Base-by-base conservation (phyloP, 2,888 invertebrate species). In the Globia sparganii region DNA sequence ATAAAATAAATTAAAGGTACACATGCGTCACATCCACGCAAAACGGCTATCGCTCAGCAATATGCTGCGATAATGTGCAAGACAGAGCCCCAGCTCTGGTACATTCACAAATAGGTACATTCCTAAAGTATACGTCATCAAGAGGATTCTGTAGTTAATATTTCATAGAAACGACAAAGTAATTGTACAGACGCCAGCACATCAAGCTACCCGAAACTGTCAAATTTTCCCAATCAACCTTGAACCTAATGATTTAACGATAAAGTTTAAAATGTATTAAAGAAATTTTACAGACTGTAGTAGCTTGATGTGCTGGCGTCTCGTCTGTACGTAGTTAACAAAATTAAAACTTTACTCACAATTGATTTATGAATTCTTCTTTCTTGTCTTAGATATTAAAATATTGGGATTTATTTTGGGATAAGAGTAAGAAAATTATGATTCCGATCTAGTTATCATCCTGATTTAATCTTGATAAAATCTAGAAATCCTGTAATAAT, bases 291-390 rank as follows among this genome's bases (percentile, higher is more conserved):
- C n/a, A n/a, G n/a, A n/a, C n/a, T n/a, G n/a, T n/a, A n/a, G n/a
- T n/a, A n/a, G n/a, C n/a, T n/a, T n/a, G n/a, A n/a, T n/a, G n/a
- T n/a, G n/a, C n/a, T n/a, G n/a, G n/a, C n/a, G n/a, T n/a, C n/a
- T n/a, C n/a, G n/a, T n/a, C n/a, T n/a, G n/a, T 43, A 64, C 21
- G 0, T 77, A 43, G 59, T 37, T 28, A 43, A 15, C 58, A 15
- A 13, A 40, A n/a, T 61, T 71, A 4, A 53, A 69, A 46, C 25
- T 65, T 21, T 11, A 77, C 8, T 31, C 4, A 8, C 40, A 31
- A 46, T 62, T 34, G n/a, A 70, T 70, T 71, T 62, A 43, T 62
- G 13, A 5, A 40, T 34, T 78, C 40, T 25, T 43, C n/a, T 40
- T 40, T n/a, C 21, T 8, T 8, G n/a, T 25, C 13, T 25, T 37